These are phyloP conservation scores for Lipotes vexillifer DNA, from an alignment of 2,113 vertebrate species.

Conservation along the genomic window DNA sequence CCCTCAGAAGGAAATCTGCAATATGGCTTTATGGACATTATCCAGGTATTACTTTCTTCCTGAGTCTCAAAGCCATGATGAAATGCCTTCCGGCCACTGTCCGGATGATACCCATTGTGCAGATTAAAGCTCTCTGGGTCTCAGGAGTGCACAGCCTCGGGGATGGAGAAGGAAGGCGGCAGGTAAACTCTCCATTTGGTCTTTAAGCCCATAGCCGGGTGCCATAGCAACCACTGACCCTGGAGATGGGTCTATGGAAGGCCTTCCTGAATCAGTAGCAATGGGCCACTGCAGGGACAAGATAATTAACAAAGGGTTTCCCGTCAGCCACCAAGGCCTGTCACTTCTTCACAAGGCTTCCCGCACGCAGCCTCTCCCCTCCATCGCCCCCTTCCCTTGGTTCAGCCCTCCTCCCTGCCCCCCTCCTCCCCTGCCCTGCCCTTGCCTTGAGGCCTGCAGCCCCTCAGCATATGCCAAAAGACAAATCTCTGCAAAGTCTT, in stretches of 20 bases:
- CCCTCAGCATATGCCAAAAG: background rate
- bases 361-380: rapidly evolving
- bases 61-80: background rate
- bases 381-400: rapidly evolving
- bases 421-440: too few relatives aligned
- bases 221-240: background rate
- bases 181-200: background rate
- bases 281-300: background rate
- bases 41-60: background rate
- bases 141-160: background rate
- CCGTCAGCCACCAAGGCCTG: background rate
- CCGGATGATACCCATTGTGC: background rate
- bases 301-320: background rate
- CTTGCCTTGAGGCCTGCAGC: too few relatives aligned
- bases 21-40: background rate
- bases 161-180: background rate
- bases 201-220: background rate
- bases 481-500: background rate
- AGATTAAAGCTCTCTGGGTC: background rate
- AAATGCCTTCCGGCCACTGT: background rate
- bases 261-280: background rate
- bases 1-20: background rate
- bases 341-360: background rate
- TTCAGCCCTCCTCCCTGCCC: background rate
- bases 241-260: background rate